These are phyloP conservation scores for Cremastinae sp. DNA, from an alignment of 2,888 invertebrate species.

Conservation along the genomic window DNA sequence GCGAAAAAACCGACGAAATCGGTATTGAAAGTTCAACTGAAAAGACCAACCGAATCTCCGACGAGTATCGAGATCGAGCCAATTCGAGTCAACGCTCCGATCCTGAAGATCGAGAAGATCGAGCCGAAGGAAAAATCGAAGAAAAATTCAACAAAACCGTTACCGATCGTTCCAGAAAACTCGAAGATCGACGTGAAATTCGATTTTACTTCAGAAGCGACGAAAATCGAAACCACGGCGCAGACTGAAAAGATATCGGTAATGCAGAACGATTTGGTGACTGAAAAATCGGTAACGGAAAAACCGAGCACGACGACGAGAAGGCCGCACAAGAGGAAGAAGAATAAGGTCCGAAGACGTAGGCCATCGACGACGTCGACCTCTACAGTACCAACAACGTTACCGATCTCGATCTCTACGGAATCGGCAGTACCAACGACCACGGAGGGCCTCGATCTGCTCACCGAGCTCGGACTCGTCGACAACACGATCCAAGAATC, in stretches of 20 bases:
- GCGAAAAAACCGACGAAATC: constrained; percentile 67
- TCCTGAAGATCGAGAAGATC: constrained; percentile 72
- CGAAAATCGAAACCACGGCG: constrained; percentile 78
- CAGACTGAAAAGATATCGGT: too few species aligned
- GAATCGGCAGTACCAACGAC: constrained; percentile 47
- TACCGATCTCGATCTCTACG: constrained; percentile 35
- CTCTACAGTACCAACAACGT: constrained; percentile 64
- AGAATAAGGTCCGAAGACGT: constrained; percentile 82
- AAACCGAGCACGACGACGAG: constrained; percentile 79
- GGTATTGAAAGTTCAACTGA: constrained; percentile 71
- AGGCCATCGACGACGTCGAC: constrained; percentile 80
- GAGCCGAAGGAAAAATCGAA: constrained; percentile 69
- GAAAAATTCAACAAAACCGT: constrained; percentile 80
- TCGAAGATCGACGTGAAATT: constrained; percentile 73
- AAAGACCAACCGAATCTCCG: constrained; percentile 69
- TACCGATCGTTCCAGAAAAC: constrained; percentile 81
- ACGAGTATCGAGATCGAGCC: constrained; percentile 72
- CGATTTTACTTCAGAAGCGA: constrained; percentile 73
- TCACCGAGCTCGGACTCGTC: constrained; percentile 53
- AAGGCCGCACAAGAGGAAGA: constrained; percentile 81
- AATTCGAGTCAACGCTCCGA: constrained; percentile 70
- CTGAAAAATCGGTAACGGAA: too few species aligned
- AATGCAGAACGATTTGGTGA: too few species aligned
- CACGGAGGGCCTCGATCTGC: constrained; percentile 40
- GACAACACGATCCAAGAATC: constrained; percentile 76